Conservation (phyloP, 2,113 vertebrate species). For the Trichechus manatus region DNA sequence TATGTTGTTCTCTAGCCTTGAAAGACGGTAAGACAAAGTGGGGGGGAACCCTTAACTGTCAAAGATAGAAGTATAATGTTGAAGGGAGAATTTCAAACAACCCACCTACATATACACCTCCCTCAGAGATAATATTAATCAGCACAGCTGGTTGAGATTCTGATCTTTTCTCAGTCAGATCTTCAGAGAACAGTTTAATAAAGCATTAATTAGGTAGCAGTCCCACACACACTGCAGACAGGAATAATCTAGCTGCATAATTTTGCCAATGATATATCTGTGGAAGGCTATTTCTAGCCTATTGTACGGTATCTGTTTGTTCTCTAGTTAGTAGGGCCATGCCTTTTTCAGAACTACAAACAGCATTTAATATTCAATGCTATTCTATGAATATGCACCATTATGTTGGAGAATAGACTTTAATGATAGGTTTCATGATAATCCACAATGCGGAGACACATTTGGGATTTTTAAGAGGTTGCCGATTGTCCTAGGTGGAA, state of each 20-base stretch:
- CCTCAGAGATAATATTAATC: not conserved
- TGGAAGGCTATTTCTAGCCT: not conserved
- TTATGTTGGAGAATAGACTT: not conserved
- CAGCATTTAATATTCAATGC: not conserved
- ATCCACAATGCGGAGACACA: not conserved
- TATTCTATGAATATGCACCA: not conserved
- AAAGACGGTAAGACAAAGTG: not conserved
- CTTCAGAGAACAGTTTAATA: slow-evolving; percentile 71
- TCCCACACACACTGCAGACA: not conserved
- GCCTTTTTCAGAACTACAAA: not conserved
- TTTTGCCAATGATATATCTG: slow-evolving; percentile 56
- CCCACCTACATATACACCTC: slow-evolving; percentile 17
- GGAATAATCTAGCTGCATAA: slow-evolving; percentile 33
- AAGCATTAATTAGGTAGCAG: slow-evolving; percentile 66
- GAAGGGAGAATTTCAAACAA: slow-evolving; percentile 37
- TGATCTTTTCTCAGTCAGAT: slow-evolving; percentile 33
- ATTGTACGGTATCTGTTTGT: not conserved
- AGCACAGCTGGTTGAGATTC: slow-evolving; percentile 38
- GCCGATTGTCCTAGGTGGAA: not conserved
- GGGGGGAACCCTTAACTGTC: not conserved
- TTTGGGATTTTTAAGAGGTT: not conserved
- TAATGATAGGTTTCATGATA: not conserved
- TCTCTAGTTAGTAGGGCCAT: not conserved
- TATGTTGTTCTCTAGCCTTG: slow-evolving; percentile 52
- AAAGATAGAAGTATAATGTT: not conserved